Conservation (phyloP, 1,140 invertebrate species). For the Drosophila subobscura region DNA sequence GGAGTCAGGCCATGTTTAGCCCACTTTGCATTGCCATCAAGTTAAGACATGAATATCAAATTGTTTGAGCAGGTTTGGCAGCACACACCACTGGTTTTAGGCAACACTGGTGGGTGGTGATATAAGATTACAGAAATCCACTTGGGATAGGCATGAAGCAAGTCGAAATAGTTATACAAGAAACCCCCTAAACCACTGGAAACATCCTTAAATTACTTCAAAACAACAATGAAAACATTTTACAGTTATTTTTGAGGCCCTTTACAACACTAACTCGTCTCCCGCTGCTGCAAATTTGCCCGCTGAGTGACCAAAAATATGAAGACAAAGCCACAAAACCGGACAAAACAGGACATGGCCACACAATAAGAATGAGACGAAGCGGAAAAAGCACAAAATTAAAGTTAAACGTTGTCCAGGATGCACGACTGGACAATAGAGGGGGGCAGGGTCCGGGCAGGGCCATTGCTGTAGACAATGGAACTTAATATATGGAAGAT, state of each 20-base stretch:
- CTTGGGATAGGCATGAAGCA: not conserved
- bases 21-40: conserved; percentile 66
- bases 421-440: conserved; percentile 75
- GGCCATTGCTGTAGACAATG: conserved; percentile 64
- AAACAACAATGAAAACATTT: too few relatives aligned
- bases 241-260: conserved; percentile 36
- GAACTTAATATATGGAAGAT: conserved; percentile 81
- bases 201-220: too few relatives aligned
- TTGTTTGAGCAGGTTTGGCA: conserved; percentile 15
- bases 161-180: not conserved
- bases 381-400: conserved; percentile 83
- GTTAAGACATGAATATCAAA: conserved; percentile 35
- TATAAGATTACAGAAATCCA: not conserved
- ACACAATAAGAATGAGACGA: conserved; percentile 77
- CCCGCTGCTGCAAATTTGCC: conserved; percentile 67
- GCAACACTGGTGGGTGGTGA: not conserved
- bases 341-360: conserved; percentile 58
- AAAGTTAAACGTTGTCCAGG: conserved; percentile 82
- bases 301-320: conserved; percentile 70
- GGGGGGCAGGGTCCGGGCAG: not conserved
- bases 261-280: conserved; percentile 35
- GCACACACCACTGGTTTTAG: not conserved
- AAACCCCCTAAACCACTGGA: not conserved
- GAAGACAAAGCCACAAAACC: conserved; percentile 64
- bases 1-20: conserved; percentile 59